These are phyloP conservation scores for Esperia sulphurella DNA, from an alignment of 2,888 invertebrate genomes.

Conservation along the genomic window DNA sequence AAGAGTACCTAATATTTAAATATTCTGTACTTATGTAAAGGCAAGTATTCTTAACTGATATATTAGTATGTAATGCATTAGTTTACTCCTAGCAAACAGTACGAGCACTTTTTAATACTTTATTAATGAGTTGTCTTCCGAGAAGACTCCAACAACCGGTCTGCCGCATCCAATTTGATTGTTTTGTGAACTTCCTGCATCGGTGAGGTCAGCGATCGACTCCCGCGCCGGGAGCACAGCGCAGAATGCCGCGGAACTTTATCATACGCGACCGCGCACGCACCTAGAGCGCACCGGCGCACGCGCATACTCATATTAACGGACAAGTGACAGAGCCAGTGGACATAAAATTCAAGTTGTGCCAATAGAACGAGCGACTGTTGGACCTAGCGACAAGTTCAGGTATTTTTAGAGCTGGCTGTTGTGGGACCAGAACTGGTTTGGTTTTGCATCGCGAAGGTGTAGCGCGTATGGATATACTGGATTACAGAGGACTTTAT, in stretches of 20 bases:
- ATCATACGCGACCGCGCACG: slow-evolving; percentile 33
- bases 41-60: no score
- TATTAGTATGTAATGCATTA: no score
- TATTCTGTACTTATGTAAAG: no score
- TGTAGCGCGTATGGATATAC: slow-evolving; percentile 19
- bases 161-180: slow-evolving; percentile 32
- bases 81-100: no score
- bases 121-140: not conserved
- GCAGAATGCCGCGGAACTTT: slow-evolving; percentile 40
- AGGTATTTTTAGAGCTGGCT: slow-evolving; percentile 63
- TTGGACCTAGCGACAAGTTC: slow-evolving; percentile 34
- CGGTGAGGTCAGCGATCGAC: slow-evolving; percentile 33
- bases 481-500: slow-evolving; percentile 2
- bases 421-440: slow-evolving; percentile 49
- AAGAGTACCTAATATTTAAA: no score
- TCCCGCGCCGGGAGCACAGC: slow-evolving; percentile 21
- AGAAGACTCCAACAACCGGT: not conserved
- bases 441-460: slow-evolving; percentile 50
- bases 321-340: slow-evolving; percentile 31
- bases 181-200: slow-evolving; percentile 43
- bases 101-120: no score
- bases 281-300: slow-evolving; percentile 4
- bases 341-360: slow-evolving; percentile 40
- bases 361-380: slow-evolving; percentile 10
- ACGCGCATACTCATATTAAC: not conserved